Conservation (phyloP, 2,113 vertebrate genomes). For the Natator depressus region DNA sequence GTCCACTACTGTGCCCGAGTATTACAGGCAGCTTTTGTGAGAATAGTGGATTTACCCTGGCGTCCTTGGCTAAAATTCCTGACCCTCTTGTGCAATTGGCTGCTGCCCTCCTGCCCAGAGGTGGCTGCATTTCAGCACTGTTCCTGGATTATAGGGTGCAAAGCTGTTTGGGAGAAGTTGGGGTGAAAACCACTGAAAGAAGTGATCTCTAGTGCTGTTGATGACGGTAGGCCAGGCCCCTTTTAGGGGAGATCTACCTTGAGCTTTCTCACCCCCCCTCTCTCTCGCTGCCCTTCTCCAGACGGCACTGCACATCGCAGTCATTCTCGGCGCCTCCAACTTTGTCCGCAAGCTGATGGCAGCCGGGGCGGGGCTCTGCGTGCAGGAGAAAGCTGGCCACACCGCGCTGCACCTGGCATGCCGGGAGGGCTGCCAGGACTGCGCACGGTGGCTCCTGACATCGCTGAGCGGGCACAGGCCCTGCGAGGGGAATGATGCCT, state of each 20-base stretch:
- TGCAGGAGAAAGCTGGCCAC: slow-evolving; percentile 80
- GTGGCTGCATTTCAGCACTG: background rate
- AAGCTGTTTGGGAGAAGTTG: background rate
- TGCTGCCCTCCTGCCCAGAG: background rate
- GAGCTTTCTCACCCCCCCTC: background rate
- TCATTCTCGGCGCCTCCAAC: slow-evolving; percentile 77
- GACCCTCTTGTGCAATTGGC: background rate
- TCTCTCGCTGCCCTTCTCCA: background rate
- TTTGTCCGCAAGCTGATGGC: slow-evolving; percentile 71
- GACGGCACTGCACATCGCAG: slow-evolving; percentile 83
- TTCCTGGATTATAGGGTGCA: background rate
- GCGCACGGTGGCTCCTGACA: slow-evolving; percentile 68
- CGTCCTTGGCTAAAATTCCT: background rate
- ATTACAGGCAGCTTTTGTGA: background rate
- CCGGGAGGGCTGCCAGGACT: slow-evolving; percentile 63
- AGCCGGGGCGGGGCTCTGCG: slow-evolving; percentile 65
- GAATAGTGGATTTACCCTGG: background rate
- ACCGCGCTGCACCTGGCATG: slow-evolving; percentile 83
- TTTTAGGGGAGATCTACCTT: background rate
- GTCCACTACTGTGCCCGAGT: background rate
- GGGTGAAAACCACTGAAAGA: background rate
- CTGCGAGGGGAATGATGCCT: slow-evolving; percentile 32
- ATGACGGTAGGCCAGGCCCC: no score
- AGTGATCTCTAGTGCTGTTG: background rate
- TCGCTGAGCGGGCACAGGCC: background rate